Conservation (phyloP, 1,140 invertebrate genomes). For the Drosophila littoralis region DNA sequence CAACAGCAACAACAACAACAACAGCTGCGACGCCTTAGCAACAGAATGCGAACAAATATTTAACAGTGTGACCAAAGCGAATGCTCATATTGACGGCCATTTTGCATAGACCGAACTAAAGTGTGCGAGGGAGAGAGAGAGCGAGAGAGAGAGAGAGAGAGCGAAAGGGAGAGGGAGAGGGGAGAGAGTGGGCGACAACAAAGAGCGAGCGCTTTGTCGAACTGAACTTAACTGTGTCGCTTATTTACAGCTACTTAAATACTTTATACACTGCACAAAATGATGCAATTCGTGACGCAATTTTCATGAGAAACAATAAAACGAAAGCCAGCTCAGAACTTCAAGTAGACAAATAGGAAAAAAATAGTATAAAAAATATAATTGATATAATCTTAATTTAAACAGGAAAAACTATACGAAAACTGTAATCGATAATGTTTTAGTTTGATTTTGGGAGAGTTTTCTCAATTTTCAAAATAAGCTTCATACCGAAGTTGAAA, state of each 20-base stretch:
- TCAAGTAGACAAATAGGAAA: too few relatives aligned
- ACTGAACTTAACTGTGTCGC: slow-evolving; percentile 6
- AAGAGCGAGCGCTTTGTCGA: slow-evolving; percentile 1
- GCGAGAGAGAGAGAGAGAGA: not conserved
- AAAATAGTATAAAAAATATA: too few relatives aligned
- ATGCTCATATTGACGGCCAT: slow-evolving; percentile 34
- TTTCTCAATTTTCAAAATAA: too few relatives aligned
- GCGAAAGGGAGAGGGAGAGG: not conserved
- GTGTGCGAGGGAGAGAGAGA: not conserved
- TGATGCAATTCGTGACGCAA: slow-evolving; percentile 4
- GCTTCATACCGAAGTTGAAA: too few relatives aligned
- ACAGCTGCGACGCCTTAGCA: slow-evolving; percentile 34
- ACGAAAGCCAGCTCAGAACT: too few relatives aligned
- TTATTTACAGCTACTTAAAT: slow-evolving; percentile 6
- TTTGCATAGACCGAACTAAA: slow-evolving; percentile 28
- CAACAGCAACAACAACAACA: slow-evolving; percentile 9
- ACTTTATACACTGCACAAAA: not conserved
- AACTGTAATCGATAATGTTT: too few relatives aligned
- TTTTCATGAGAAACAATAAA: not conserved
- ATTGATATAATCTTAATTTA: too few relatives aligned
- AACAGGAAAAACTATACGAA: too few relatives aligned
- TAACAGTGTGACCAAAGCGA: slow-evolving; percentile 19
- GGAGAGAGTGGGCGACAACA: not conserved
- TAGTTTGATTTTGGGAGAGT: too few relatives aligned
- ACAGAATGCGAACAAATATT: slow-evolving; percentile 39